Conservation (phyloP, 2,113 vertebrate species). For the Eublepharis macularius region DNA sequence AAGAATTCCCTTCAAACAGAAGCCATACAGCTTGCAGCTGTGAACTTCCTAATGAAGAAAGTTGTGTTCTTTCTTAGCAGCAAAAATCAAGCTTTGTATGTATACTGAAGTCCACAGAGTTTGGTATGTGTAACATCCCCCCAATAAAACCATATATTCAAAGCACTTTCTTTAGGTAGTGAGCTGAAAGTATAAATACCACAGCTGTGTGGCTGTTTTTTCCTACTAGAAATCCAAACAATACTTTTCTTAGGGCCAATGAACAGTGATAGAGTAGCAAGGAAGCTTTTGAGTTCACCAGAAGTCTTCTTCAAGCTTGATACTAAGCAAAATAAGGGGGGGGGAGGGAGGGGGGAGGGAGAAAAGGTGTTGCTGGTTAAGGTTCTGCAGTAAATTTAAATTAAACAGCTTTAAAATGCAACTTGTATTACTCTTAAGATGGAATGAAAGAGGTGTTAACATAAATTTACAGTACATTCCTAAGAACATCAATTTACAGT, state of each 20-base stretch:
- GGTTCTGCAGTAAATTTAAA: not conserved
- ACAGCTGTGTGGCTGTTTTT: not conserved
- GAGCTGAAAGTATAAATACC: not conserved
- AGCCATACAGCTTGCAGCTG: constrained; percentile 25
- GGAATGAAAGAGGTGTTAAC: not conserved
- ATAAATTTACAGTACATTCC: too few relatives aligned
- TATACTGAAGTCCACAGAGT: not conserved
- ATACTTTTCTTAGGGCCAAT: not conserved
- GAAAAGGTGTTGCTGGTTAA: not conserved
- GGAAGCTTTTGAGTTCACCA: not conserved
- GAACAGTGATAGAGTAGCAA: not conserved
- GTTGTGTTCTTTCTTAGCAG: constrained; percentile 6
- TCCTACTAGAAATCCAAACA: not conserved
- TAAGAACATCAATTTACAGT: too few relatives aligned
- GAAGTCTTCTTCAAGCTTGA: not conserved
- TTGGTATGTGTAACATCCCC: not conserved
- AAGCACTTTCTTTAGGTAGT: not conserved
- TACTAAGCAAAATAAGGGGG: not conserved
- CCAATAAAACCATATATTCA: not conserved
- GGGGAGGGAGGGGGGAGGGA: not conserved
- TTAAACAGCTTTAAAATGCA: too few relatives aligned
- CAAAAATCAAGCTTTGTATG: not conserved
- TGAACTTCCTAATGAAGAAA: not conserved
- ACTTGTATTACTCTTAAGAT: not conserved
- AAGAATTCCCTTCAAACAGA: constrained; percentile 5